These are phyloP conservation scores for Petrocephalus schoutedeni DNA, from an alignment of 2,797 vertebrate genomes.

Conservation along the genomic window DNA sequence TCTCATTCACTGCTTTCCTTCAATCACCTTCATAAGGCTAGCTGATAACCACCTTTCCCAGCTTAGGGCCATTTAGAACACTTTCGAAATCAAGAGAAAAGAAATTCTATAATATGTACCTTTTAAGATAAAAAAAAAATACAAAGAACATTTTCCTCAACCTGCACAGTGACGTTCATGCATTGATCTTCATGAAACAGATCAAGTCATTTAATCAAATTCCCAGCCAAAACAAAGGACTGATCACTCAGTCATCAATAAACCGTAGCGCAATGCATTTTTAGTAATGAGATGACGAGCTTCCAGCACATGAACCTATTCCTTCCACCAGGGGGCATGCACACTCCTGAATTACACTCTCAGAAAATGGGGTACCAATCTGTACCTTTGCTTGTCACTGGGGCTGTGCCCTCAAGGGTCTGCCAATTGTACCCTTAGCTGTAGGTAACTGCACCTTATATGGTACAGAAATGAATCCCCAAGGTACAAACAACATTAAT, in stretches of 20 bases:
- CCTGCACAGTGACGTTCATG: not conserved
- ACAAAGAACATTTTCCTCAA: not conserved
- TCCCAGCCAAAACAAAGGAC: not conserved
- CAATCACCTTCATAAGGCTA: not conserved
- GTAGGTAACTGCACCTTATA: too few relatives aligned
- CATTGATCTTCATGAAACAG: not conserved
- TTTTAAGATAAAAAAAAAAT: not conserved
- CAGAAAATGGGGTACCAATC: too few relatives aligned
- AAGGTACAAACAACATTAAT: too few relatives aligned
- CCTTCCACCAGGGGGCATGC: not conserved
- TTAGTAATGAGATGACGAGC: not conserved
- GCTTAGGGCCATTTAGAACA: not conserved
- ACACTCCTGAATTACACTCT: not conserved
- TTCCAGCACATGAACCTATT: not conserved
- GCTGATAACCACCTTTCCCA: not conserved
- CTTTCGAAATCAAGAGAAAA: not conserved
- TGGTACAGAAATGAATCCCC: too few relatives aligned
- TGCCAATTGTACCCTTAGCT: too few relatives aligned
- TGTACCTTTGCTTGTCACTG: too few relatives aligned
- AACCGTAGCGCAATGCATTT: not conserved
- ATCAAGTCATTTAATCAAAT: not conserved
- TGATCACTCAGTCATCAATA: not conserved
- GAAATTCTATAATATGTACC: not conserved
- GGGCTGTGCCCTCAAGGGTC: too few relatives aligned
- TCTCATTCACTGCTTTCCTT: not conserved